phyloP scores from a whole-genome alignment of 2,888 invertebrate species.

The Tanytarsus gracilentus region DNA sequence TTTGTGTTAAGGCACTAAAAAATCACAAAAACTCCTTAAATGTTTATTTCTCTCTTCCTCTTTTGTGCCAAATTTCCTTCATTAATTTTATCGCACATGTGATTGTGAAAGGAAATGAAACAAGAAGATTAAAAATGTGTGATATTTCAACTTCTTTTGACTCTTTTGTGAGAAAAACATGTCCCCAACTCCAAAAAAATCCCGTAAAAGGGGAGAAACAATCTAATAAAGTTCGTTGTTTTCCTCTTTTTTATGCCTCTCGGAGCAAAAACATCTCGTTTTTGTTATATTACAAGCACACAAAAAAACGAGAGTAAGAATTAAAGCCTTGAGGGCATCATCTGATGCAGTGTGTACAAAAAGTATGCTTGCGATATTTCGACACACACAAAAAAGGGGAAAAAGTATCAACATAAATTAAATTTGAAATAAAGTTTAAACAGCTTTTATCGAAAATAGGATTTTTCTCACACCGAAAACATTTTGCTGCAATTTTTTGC shows the following conservation, averaged over 20 bases:
- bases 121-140: too few species aligned
- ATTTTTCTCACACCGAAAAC: background rate
- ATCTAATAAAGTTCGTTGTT: constrained; percentile 13
- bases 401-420: constrained; percentile 21
- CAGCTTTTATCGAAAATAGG: constrained; percentile 16
- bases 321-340: constrained; percentile 24
- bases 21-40: too few species aligned
- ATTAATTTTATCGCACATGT: too few species aligned
- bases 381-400: background rate
- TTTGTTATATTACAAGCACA: background rate
- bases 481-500: background rate
- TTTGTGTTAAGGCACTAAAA: too few species aligned
- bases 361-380: background rate
- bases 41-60: too few species aligned
- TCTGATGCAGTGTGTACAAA: constrained; percentile 5
- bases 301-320: background rate
- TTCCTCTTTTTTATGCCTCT: constrained; percentile 1
- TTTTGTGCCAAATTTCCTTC: too few species aligned
- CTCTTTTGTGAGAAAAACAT: too few species aligned
- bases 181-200: background rate
- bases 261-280: background rate
- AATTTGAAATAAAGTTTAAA: constrained; percentile 17
- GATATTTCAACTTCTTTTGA: too few species aligned
- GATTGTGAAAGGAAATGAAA: too few species aligned
- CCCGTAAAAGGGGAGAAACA: background rate